These are phyloP conservation scores for Oryctes rhinoceros DNA, from an alignment of 1,140 invertebrate species.

Conservation along the genomic window DNA sequence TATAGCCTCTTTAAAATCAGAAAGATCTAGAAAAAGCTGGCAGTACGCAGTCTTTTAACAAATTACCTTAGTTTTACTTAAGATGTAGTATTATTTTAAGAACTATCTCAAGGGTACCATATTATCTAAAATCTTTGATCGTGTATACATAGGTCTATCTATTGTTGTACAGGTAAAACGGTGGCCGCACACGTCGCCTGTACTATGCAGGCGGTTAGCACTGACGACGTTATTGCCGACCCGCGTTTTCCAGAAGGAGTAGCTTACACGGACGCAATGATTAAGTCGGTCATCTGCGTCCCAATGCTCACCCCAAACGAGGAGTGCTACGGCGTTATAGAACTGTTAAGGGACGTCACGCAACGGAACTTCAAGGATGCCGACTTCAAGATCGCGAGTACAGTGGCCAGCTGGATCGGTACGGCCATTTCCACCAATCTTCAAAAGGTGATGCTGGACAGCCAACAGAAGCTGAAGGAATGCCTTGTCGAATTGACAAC, in stretches of 20 bases:
- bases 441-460: slow-evolving; percentile 59
- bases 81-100: too few species aligned
- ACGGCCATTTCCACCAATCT: slow-evolving; percentile 63
- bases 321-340: slow-evolving; percentile 63
- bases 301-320: slow-evolving; percentile 62
- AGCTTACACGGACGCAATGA: slow-evolving; percentile 43
- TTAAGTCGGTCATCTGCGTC: slow-evolving; percentile 62
- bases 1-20: too few species aligned
- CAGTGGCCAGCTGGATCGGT: slow-evolving; percentile 62
- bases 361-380: slow-evolving; percentile 48
- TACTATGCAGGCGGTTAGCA: slow-evolving; percentile 61
- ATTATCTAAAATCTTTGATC: too few species aligned
- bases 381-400: slow-evolving; percentile 53
- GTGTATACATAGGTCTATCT: too few species aligned
- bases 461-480: slow-evolving; percentile 60
- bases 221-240: slow-evolving; percentile 61
- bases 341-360: slow-evolving; percentile 59
- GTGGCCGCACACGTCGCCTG: slow-evolving; percentile 62
- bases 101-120: too few species aligned
- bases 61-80: too few species aligned
- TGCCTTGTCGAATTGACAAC: slow-evolving; percentile 61
- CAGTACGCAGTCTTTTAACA: too few species aligned
- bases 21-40: too few species aligned
- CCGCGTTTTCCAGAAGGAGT: slow-evolving; percentile 54
- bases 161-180: slow-evolving; percentile 50